Evolutionary conservation across 2,888 invertebrate genomes (phyloP), one percentile per base, ranked within the genome.

Genomic region (Thera britannica): DNA sequence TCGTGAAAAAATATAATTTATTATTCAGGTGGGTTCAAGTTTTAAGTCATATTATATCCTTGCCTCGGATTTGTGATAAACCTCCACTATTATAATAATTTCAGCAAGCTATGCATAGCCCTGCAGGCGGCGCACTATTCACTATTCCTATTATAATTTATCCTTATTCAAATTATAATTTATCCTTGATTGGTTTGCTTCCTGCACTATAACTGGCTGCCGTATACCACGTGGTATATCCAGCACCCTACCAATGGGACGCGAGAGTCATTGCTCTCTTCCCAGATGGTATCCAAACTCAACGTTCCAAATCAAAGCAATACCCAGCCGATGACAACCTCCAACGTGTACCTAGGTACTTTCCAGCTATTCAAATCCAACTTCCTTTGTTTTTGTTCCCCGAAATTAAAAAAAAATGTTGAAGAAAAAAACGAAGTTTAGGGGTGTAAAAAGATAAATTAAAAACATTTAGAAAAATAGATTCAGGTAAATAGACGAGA

Each of bases 211-310:
- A 23, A 2, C 58, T 48, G 7, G 41, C 52, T 52, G 52, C 44
- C 34, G 6, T 34, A 6, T 58, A 58, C 36, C 48, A 46, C 6
- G 2, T 11, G 58, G 59, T 55, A 23, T n/a, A 8, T n/a, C 55
- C 55, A 59, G 48, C 54, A 38, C n/a, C 48, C 55, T 49, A 48
- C 55, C 59, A n/a, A 7, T 46, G 46, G 8, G 65, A 48, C 48
- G 23, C 2, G 11, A 64, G 64, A 52, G 44, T 6, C 35, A 59
- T 35, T 60, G 23, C 7, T 12, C 51, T 59, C 55, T 34, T 41
- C 63, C 66, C 57, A 57, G 66, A 57, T 66, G 66, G 56, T 61
- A 57, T 3, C 46, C 36, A 59, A 46, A 51, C 59, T 65, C 54
- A 23, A 23, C 59, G 23, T 48, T 59, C 59, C 52, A 11, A 48